phyloP scores from a whole-genome alignment of 2,888 invertebrate genomes.

The Arenicola marina region DNA sequence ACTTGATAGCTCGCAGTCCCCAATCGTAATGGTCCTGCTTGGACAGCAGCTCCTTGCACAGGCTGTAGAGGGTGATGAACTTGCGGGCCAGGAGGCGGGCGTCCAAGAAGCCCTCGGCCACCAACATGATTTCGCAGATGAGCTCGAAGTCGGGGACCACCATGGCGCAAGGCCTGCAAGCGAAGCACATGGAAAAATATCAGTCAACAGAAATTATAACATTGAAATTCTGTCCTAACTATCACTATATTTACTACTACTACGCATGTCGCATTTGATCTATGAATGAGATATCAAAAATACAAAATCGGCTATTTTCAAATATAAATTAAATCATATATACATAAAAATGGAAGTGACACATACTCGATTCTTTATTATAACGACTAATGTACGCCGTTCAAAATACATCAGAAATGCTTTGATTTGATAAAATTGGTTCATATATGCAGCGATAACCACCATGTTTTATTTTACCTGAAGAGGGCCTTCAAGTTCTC shows the following conservation, averaged over 20 bases:
- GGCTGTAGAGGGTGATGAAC: slow-evolving; percentile 91
- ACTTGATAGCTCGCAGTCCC: slow-evolving; percentile 95
- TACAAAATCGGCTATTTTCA: too few species aligned
- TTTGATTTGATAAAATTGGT: too few species aligned
- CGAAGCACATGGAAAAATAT: neutral
- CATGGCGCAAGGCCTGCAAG: slow-evolving; percentile 96
- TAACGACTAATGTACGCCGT: too few species aligned
- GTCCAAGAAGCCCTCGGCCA: slow-evolving; percentile 96
- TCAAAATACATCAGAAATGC: too few species aligned
- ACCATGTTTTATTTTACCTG: too few species aligned
- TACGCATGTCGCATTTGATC: too few species aligned
- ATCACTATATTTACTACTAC: too few species aligned
- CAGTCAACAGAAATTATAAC: neutral
- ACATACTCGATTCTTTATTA: too few species aligned
- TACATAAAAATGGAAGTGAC: too few species aligned
- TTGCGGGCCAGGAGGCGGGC: slow-evolving; percentile 90
- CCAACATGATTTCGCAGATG: slow-evolving; percentile 97
- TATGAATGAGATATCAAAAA: too few species aligned
- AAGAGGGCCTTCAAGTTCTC: slow-evolving; percentile 62
- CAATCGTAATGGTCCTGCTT: slow-evolving; percentile 94
- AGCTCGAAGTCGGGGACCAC: slow-evolving; percentile 96
- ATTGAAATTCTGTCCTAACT: neutral
- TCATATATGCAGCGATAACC: too few species aligned
- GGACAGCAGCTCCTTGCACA: slow-evolving; percentile 90
- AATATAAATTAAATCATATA: too few species aligned